Evolutionary conservation across 53 echinoderm and acorn worm species (phyloP).

Genomic region (Temnopleurus reevesii): DNA sequence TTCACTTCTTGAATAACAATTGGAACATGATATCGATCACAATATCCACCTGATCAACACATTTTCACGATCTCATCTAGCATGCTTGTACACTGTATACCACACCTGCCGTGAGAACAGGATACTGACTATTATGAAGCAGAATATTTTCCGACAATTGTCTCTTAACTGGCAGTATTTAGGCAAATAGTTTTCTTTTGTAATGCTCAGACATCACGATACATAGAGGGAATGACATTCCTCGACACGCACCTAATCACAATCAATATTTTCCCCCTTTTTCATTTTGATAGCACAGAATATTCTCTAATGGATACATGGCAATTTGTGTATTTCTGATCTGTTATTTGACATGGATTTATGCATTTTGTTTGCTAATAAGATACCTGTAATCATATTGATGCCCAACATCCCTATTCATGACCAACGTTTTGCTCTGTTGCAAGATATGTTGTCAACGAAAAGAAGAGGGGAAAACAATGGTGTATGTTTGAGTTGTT

Average conservation of each 20-base stretch:
- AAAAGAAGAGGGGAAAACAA: no score
- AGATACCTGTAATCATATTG: no score
- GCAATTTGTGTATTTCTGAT: no score
- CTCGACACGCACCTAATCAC: background rate
- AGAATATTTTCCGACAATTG: background rate
- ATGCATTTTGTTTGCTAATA: no score
- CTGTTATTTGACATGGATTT: no score
- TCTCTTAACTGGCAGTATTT: constrained; percentile 15
- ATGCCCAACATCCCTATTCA: no score
- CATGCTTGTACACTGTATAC: constrained; percentile 10
- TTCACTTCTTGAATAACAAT: no score
- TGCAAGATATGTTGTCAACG: no score
- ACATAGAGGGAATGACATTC: background rate
- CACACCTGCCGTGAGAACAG: constrained; percentile 37
- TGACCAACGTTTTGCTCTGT: no score
- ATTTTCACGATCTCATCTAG: constrained; percentile 1
- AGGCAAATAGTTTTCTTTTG: background rate
- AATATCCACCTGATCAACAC: background rate
- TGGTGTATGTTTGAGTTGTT: no score
- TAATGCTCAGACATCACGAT: background rate
- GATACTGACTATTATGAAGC: background rate
- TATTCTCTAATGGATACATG: no score
- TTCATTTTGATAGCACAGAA: no score
- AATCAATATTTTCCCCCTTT: background rate
- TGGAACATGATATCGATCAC: background rate